Conservation (phyloP, 1,140 invertebrate genomes). For the Pristionchus pacificus region DNA sequence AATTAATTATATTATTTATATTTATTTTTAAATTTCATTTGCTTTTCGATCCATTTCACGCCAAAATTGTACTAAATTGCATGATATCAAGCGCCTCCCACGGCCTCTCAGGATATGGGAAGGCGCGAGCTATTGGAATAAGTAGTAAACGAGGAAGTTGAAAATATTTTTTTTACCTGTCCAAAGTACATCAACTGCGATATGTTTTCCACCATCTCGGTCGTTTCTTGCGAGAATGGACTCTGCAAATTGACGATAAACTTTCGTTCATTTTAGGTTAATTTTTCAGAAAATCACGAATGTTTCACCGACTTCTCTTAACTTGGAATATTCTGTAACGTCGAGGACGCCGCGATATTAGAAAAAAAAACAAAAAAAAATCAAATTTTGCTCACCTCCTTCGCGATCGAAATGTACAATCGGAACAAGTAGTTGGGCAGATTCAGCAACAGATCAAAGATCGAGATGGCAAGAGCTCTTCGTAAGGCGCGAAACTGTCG, state of each 20-base stretch:
- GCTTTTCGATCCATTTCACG: too few species aligned
- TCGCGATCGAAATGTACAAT: constrained; percentile 40
- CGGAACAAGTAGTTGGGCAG: constrained; percentile 49
- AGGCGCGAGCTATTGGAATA: too few species aligned
- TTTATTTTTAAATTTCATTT: too few species aligned
- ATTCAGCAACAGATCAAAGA: constrained; percentile 51
- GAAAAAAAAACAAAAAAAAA: constrained; percentile 25
- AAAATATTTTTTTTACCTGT: constrained; percentile 29
- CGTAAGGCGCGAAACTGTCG: too few species aligned
- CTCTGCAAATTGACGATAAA: too few species aligned
- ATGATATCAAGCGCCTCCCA: too few species aligned
- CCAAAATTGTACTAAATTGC: too few species aligned
- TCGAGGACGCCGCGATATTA: background rate
- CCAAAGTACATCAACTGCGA: constrained; percentile 50
- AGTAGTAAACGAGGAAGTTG: constrained; percentile 13
- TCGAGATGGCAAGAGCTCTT: too few species aligned
- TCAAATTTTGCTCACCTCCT: constrained; percentile 15
- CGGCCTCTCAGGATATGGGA: too few species aligned
- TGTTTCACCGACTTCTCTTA: too few species aligned
- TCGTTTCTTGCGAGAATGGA: too few species aligned
- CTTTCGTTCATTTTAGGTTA: background rate
- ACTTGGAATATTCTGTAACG: background rate
- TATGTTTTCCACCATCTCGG: constrained; percentile 39
- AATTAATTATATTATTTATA: constrained; percentile 23
- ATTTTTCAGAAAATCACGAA: background rate